A percentile compares a stretch with the other conserved stretches of the same genome.
phyloP scores from a whole-genome alignment of 2,888 invertebrate genomes.

The Meloe dianella region DNA sequence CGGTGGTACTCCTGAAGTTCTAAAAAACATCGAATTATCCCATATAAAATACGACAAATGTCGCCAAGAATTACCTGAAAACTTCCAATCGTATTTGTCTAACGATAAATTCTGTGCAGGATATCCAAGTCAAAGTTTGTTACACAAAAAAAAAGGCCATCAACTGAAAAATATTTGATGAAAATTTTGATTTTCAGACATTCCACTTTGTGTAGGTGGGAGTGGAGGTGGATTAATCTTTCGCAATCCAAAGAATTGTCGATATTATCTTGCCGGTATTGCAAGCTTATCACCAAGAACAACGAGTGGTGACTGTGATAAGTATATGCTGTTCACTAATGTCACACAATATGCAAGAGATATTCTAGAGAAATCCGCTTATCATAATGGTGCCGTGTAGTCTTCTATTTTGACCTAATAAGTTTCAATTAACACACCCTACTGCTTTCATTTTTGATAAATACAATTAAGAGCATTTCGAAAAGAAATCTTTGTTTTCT shows the following conservation, averaged over 20 bases:
- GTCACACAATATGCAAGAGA: slow-evolving; percentile 47
- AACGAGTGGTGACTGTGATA: slow-evolving; percentile 44
- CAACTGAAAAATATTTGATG: background rate
- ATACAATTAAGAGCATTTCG: no score
- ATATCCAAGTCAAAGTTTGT: slow-evolving; percentile 35
- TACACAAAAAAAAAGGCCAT: background rate
- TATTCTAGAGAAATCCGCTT: slow-evolving; percentile 13
- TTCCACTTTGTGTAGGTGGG: slow-evolving; percentile 60
- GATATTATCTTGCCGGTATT: slow-evolving; percentile 59
- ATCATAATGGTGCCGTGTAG: background rate
- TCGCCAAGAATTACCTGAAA: slow-evolving; percentile 33
- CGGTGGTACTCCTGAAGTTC: slow-evolving; percentile 23
- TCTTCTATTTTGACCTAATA: background rate
- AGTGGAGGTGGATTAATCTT: slow-evolving; percentile 61
- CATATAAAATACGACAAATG: slow-evolving; percentile 40
- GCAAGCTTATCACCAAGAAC: slow-evolving; percentile 57
- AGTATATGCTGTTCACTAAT: slow-evolving; percentile 54
- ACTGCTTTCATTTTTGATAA: no score
- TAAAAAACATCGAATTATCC: slow-evolving; percentile 42
- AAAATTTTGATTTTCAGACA: slow-evolving; percentile 47
- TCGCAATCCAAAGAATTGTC: slow-evolving; percentile 36
- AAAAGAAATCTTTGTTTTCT: no score
- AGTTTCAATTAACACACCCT: no score
- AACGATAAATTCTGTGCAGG: slow-evolving; percentile 50
- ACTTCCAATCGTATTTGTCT: slow-evolving; percentile 33